Base-by-base conservation (phyloP, 2,888 invertebrate genomes). In the Hofmannophila pseudospretella region DNA sequence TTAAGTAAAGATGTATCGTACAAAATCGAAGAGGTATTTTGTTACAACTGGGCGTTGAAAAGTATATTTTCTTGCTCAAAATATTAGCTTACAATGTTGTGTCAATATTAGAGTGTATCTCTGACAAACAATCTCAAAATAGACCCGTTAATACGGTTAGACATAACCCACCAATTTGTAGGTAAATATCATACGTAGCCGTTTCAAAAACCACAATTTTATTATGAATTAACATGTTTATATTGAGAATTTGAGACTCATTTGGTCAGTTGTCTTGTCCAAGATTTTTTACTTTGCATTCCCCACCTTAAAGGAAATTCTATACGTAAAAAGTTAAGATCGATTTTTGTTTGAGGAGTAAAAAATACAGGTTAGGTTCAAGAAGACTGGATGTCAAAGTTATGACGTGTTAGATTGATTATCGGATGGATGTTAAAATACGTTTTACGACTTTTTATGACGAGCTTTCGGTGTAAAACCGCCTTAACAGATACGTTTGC, bases 391-490 rank as follows among this genome's bases (percentile, higher is more conserved):
- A 84, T 84, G 84, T 86, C 86, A 86, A 86, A 86, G 81, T 85
- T 87, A 87, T 85, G 85, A 88, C 84, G 86, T 85, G 86, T 87
- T 87, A 85, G 87, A 88, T 87, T 88, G 87, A 88, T 88, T 88
- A 88, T 87, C 87, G 69, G 81, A 80, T 85, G 82, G 81, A 86
- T 88, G 87, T 86, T 87, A 88, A 88, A 88, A 88, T 84, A 77
- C 76, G 73, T 79, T 86, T 87, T 85, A 85, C 66, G 79, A 78
- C 76, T 78, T 80, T 84, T 85, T 80, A 84, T 74, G 80, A 62
- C 70, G 69, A 77, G 75, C 75, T 75, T 71, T 75, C 68, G 74
- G 69, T 72, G 67, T 75, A 72, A 73, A 71, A 62, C 67, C 62
- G 59, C 62, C 71, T 70, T 74, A 76, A 76, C 72, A 76, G 72